A percentile compares a stretch with the other conserved stretches of the same genome.
These are phyloP conservation scores for Gorilla gorilla DNA, from an alignment of 2,113 vertebrate genomes.

Conservation along the genomic window DNA sequence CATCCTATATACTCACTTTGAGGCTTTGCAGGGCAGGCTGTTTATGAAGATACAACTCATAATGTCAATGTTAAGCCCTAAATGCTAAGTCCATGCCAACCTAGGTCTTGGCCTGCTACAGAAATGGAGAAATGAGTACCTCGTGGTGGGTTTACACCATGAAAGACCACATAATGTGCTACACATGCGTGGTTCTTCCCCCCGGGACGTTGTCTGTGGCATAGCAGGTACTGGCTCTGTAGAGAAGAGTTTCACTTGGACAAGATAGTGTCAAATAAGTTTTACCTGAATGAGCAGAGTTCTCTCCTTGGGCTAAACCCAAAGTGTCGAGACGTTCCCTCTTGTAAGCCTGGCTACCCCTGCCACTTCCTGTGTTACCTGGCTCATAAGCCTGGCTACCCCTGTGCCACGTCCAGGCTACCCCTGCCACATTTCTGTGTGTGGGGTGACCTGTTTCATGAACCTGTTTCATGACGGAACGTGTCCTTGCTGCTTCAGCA, in stretches of 20 bases:
- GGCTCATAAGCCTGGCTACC: too few species aligned
- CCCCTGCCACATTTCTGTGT: neutral
- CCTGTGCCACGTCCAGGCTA: neutral
- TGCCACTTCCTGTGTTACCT: neutral
- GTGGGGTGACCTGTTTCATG: neutral
- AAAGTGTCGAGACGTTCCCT: neutral
- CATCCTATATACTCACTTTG: neutral
- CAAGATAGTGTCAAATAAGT: neutral
- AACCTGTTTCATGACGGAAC: too few species aligned
- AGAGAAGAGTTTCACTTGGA: neutral
- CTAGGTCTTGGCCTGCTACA: neutral
- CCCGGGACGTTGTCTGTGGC: neutral
- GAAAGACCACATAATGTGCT: neutral
- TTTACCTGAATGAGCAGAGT: neutral
- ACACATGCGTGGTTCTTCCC: neutral
- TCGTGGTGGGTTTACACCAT: neutral
- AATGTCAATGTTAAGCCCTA: neutral
- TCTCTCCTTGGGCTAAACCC: neutral
- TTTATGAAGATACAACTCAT: neutral
- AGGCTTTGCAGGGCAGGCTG: too few species aligned
- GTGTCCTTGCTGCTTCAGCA: neutral
- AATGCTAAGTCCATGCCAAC: neutral
- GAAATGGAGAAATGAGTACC: neutral
- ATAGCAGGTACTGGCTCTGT: neutral
- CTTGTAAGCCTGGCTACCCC: rapidly evolving